Evolutionary conservation across 2,113 vertebrate species (phyloP), one percentile per base, ranked within the genome.

Genomic region (Cyanoderma ruficeps): DNA sequence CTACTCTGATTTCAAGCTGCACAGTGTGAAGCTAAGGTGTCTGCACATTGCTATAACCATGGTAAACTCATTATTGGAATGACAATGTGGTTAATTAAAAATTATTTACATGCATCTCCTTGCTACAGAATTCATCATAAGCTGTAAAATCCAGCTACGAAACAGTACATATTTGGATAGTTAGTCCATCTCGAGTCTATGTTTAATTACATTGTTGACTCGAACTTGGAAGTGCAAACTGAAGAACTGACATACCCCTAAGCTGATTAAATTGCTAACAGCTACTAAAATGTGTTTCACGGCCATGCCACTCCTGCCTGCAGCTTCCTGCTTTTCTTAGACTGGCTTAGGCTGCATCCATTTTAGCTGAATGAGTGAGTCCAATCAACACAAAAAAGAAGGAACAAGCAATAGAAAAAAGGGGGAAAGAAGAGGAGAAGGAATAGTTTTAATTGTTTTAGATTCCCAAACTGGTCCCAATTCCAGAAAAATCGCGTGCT

Each of bases 191-290:
- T 81, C 0, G 0, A 83, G 39, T 77, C 46, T 57, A 1, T 65
- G 44, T 60, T 94, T 96, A 80, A 83, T 95, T 94, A 67, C 30
- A 13, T 31, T 84, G 81, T 72, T 71, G 69, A 65, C 89, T 87
- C 17, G 9, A 72, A 86, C 59, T 44, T 84, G 69, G 30, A 89
- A 82, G 69, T 15, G 64, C 56, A 42, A 44, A 68, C 31, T 83
- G 56, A 79, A 63, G 79, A 71, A 37, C 37, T 72, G 65, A 41
- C 44, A 44, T 39, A 39, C 12, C 27, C 12, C 21, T 47, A 64
- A 91, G 35, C n/a, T 56, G 44, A 84, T 78, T 50, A 67, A 59
- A 52, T 39, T 67, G 8, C 64, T 74, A 44, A 47, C 7, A 78
- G 44, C 41, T 20, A 4, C 21, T n/a, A 6, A 67, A 76, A 31